A percentile compares a stretch with the other conserved stretches of the same genome.
phyloP scores from a whole-genome alignment of 2,113 vertebrate species.

The Columba janthina region DNA sequence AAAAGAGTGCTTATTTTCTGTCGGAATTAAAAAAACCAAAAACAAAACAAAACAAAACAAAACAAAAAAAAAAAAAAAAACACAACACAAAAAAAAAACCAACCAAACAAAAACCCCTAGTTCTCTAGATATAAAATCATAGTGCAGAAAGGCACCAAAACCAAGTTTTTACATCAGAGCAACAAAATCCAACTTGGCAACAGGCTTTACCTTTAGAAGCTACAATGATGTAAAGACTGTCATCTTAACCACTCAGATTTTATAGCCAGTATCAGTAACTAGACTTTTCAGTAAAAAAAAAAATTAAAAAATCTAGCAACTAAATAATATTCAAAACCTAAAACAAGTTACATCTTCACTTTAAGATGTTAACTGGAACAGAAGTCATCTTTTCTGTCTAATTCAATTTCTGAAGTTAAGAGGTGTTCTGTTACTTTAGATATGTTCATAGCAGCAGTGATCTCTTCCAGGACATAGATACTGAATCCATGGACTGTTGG shows the following conservation, averaged over 20 bases:
- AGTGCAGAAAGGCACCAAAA: not conserved
- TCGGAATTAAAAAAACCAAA: not conserved
- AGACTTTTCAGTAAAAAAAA: not conserved
- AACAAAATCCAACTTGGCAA: not conserved
- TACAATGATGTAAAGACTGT: not conserved
- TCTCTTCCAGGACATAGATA: not conserved
- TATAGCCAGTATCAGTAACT: not conserved
- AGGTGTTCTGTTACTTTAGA: not conserved
- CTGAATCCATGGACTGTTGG: not conserved
- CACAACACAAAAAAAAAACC: no score
- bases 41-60: no score
- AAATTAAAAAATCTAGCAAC: not conserved
- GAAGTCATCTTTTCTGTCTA: not conserved
- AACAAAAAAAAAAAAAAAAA: no score
- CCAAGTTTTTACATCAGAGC: not conserved
- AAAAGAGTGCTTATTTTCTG: not conserved
- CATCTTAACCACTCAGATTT: not conserved
- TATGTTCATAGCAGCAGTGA: not conserved
- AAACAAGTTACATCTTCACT: not conserved
- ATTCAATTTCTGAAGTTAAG: not conserved
- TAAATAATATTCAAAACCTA: not conserved
- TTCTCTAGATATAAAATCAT: not conserved
- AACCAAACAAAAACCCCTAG: not conserved
- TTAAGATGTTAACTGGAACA: not conserved
- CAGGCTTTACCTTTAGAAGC: not conserved